Base-by-base conservation (phyloP, 2,797 vertebrate genomes). In the Chrysocyon brachyurus region DNA sequence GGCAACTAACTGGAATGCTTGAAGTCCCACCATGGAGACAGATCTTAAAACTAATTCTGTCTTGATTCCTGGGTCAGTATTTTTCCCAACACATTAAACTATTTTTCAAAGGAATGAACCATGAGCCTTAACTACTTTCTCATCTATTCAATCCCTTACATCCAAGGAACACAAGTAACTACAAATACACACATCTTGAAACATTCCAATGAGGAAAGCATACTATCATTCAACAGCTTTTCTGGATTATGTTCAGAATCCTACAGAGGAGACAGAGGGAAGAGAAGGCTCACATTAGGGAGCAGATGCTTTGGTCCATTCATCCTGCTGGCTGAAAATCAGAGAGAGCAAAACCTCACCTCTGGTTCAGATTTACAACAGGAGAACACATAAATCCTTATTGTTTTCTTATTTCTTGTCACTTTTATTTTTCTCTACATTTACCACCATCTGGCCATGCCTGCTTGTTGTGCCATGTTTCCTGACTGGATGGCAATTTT, bases 391-490 rank as follows among this genome's bases (percentile, higher is more conserved):
- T 19, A 77, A 61, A 78, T n/a, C 33, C 52, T 97, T 77, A 86
- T 17, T 59, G 26, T 89, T 78, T 14, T 95, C 87, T 90, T 91
- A 87, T 57, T 7, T 11, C 5, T 33, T 12, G 83, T 70, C 90
- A 33, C 81, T 87, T 97, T 98, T 94, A 77, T 95, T 96, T 70
- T 46, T 66, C 63, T 94, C 64, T 19, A 21, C 46, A 40, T 72
- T 94, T 78, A 77, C 33, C 68, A 84, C 63, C 87, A 97, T 85
- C 54, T 98, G 91, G 72, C 72, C 84, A 79, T 84, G 90, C 4
- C 77, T 66, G 5, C 19, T 75, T 85, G 40, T 66, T 97, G 59
- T 83, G 2, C 46, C 16, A 91, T 28, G 1, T 77, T 59, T 79
- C 66, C 93, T 87, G 26, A 92, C 24, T 79, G 26, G 9, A 31